phyloP scores from a whole-genome alignment of 2,797 vertebrate species.

The Pogonophryne albipinna region DNA sequence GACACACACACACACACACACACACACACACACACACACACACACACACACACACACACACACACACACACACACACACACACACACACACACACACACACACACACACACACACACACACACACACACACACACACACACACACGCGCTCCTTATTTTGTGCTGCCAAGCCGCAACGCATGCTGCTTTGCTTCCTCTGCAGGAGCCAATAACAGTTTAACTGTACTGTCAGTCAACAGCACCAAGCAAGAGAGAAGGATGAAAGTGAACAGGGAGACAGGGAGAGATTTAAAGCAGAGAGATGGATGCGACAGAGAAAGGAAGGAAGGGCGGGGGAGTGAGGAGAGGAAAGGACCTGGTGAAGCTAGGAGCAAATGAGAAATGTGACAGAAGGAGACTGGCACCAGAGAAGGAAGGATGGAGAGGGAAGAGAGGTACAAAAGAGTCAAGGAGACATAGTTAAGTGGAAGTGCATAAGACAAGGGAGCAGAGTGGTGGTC shows the following conservation, averaged over 20 bases:
- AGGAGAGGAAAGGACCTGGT: slow-evolving; percentile 25
- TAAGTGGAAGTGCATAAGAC: slow-evolving; percentile 38
- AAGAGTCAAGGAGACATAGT: slow-evolving; percentile 20
- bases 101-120: slow-evolving; percentile 17
- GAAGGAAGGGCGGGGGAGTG: slow-evolving; percentile 26
- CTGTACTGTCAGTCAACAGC: slow-evolving; percentile 68
- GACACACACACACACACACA: slow-evolving; percentile 22
- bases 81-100: slow-evolving; percentile 29
- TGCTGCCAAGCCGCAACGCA: slow-evolving; percentile 38
- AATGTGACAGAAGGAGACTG: slow-evolving; percentile 39
- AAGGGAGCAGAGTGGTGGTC: slow-evolving; percentile 34
- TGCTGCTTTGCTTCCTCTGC: slow-evolving; percentile 55
- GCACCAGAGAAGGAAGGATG: not conserved
- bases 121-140: slow-evolving; percentile 16
- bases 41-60: slow-evolving; percentile 27
- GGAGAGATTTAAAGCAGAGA: slow-evolving; percentile 60
- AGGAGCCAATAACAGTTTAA: slow-evolving; percentile 70
- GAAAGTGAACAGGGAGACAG: slow-evolving; percentile 48
- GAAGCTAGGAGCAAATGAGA: slow-evolving; percentile 38
- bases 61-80: slow-evolving; percentile 28
- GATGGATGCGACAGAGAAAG: slow-evolving; percentile 64
- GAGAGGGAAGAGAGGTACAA: not conserved
- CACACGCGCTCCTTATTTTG: slow-evolving; percentile 26
- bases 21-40: slow-evolving; percentile 16
- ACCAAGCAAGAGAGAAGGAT: slow-evolving; percentile 38